Base-by-base conservation (phyloP, 2,113 vertebrate genomes). In the Aythya baeri region DNA sequence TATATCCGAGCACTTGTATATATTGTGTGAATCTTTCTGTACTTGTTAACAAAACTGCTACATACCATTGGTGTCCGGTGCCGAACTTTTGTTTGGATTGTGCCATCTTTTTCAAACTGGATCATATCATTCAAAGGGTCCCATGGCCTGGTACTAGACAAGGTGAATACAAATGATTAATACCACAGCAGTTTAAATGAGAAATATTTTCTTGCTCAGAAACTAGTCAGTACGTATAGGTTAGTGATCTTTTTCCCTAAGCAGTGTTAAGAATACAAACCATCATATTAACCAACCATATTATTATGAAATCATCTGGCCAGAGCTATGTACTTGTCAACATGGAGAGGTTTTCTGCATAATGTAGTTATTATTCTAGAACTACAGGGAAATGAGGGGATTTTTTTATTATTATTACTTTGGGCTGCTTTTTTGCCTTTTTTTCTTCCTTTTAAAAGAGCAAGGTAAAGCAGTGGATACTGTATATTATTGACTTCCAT, bases 1-100 rank as follows among this genome's bases (percentile, higher is more conserved):
- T 89, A 97, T 66, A 96, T 96, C 93, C 88, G 98, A 97, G 97
- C 97, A 63, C 77, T 71, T 93, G 20, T 49, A 11, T 49, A 11
- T 49, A 49, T 49, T 49, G 46, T 49, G 46, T 49, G 74, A 71
- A 49, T 54, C 21, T 54, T 73, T 63, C 58, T 43, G 27, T 29
- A 46, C 2, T 2, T 55, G 27, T n/a, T 27, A n/a, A 82, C 97
- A 98, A 98, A 98, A 97, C 95, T 96, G 95, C 97, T 98, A 98
- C 99, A 92, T 99, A 99, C 99, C 99, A 99, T 99, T 96, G 99
- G 99, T 95, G 99, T 99, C 92, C 99, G 98, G 98, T 99, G 99
- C 80, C 98, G 99, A 96, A 99, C 99, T 98, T 99, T 99, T 91
- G 99, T 99, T 98, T 99, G 99, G 98, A 99, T 98, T 89, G 98